Evolutionary conservation across 2,888 invertebrate genomes (phyloP).

Genomic region (Ochropacha duplaris): DNA sequence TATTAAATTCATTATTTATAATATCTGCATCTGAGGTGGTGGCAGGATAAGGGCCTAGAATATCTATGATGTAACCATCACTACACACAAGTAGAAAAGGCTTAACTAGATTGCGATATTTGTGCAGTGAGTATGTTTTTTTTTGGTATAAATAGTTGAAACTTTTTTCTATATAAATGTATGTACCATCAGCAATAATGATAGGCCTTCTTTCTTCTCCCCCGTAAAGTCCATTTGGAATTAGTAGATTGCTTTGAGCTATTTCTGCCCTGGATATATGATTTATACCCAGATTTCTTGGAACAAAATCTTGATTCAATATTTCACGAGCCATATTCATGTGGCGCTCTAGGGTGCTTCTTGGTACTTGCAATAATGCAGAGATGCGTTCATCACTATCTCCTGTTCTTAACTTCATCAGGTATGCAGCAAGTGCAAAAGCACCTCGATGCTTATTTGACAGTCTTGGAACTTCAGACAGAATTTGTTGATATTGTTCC

Average conservation of each 20-base stretch:
- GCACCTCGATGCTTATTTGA: slow-evolving; percentile 5
- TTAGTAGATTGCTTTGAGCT: slow-evolving; percentile 12
- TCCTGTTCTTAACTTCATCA: too few species aligned
- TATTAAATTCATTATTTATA: slow-evolving; percentile 10
- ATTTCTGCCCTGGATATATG: slow-evolving; percentile 9
- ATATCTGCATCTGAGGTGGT: slow-evolving; percentile 17
- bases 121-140: slow-evolving; percentile 20
- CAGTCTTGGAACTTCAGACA: slow-evolving; percentile 9
- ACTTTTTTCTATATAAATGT: too few species aligned
- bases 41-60: slow-evolving; percentile 18
- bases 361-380: too few species aligned
- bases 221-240: slow-evolving; percentile 7
- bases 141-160: too few species aligned
- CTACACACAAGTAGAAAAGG: slow-evolving; percentile 15
- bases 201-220: neutral
- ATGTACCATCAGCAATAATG: neutral
- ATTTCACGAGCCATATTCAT: neutral
- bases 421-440: slow-evolving; percentile 10
- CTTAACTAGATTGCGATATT: slow-evolving; percentile 15
- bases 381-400: too few species aligned
- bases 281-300: slow-evolving; percentile 11
- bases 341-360: slow-evolving; percentile 5
- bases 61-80: slow-evolving; percentile 19
- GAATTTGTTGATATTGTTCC: slow-evolving; percentile 7
- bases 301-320: slow-evolving; percentile 10